These are phyloP conservation scores for Bombus huntii DNA, from an alignment of 1,140 invertebrate genomes.

Conservation along the genomic window DNA sequence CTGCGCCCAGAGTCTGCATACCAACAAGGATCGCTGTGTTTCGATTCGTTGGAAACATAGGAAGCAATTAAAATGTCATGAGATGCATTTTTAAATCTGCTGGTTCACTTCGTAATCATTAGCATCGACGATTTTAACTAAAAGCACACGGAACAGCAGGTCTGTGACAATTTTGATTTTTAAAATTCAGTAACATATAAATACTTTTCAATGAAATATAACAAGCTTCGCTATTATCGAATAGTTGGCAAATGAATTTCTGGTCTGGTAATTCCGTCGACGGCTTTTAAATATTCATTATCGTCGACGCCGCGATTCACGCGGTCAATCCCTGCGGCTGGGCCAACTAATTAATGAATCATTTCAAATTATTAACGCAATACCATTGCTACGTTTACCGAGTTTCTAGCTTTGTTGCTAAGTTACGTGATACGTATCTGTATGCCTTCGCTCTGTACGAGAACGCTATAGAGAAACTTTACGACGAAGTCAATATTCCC, in stretches of 20 bases:
- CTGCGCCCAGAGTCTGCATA: neutral
- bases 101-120: too few relatives aligned
- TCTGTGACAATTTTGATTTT: neutral
- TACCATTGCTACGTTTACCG: neutral
- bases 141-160: too few relatives aligned
- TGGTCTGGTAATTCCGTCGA: neutral
- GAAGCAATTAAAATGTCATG: neutral
- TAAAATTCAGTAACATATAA: neutral
- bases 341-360: neutral
- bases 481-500: neutral
- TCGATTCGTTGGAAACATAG: neutral
- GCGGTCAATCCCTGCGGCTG: neutral
- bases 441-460: too few relatives aligned
- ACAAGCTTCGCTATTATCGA: neutral
- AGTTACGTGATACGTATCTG: neutral
- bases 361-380: neutral
- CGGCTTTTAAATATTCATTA: neutral
- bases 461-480: too few relatives aligned
- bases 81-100: too few relatives aligned
- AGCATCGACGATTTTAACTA: too few relatives aligned
- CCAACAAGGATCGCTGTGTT: neutral
- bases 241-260: neutral
- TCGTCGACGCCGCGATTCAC: neutral
- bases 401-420: neutral
- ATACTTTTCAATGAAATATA: neutral